Conservation (phyloP, 2,797 vertebrate genomes). For the Characodon lateralis region DNA sequence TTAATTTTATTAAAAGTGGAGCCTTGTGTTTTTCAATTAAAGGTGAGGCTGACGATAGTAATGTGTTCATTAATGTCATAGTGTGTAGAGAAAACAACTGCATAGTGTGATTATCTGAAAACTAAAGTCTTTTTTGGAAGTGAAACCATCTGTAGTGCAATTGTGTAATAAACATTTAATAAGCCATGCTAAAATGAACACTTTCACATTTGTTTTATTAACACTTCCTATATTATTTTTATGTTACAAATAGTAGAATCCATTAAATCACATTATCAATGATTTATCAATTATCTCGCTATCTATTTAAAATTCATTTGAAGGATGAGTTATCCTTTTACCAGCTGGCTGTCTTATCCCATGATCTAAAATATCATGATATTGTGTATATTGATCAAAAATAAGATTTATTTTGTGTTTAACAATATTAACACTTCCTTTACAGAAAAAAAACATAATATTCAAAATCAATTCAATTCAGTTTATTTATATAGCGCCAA, state of each 20-base stretch:
- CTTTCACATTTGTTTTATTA: neutral
- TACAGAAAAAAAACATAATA: too few species aligned
- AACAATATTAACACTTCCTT: too few species aligned
- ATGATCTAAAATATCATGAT: too few species aligned
- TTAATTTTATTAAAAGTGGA: constrained; percentile 21
- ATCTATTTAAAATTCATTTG: neutral
- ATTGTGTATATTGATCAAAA: too few species aligned
- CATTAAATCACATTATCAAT: neutral
- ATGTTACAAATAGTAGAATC: too few species aligned
- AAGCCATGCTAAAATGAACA: neutral
- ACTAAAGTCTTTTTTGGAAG: neutral
- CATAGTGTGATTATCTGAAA: neutral
- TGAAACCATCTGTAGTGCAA: too few species aligned
- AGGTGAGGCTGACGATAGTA: constrained; percentile 4
- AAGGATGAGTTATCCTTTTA: neutral
- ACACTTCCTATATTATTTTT: neutral
- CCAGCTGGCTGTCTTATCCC: too few species aligned
- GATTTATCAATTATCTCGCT: neutral
- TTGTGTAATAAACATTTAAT: neutral
- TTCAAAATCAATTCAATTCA: too few species aligned
- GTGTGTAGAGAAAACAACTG: neutral
- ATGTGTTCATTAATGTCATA: neutral
- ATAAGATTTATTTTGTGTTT: too few species aligned
- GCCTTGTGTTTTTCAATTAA: constrained; percentile 29
- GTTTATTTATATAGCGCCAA: too few species aligned